Base-by-base conservation (phyloP, 1,140 invertebrate species). In the Drosophila truncata region DNA sequence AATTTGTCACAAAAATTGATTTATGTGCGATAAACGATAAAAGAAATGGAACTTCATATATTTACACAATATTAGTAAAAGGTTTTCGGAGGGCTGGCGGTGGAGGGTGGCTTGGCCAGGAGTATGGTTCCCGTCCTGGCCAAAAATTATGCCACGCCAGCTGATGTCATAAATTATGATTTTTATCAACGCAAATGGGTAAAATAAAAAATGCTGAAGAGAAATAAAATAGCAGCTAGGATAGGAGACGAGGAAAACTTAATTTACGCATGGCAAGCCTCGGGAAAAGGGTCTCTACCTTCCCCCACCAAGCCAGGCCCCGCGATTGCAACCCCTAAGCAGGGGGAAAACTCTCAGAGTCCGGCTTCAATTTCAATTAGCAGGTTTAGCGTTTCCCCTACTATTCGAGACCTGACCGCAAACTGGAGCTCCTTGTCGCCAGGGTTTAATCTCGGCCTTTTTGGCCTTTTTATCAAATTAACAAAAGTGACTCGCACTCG, bases 1-100 rank as follows among this genome's bases (percentile, higher is more conserved):
- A 91, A 91, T 91, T 91, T 91, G 87, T 91, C 87, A 91, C 83
- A 91, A 84, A 91, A 91, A 91, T 91, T 91, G 87, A 91, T 91
- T 91, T 91, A 91, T 91, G 86, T 55, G 87, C 88, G 87, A 91
- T 91, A 91, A 91, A 91, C 77, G 83, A 91, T 91, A 91, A 86
- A 83, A 81, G 77, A 72, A 87, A 85, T 77, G 73, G 67, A 63
- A 78, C 64, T 71, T 76, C 64, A 82, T 80, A 80, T 80, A 82
- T 78, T 78, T 78, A 61, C 73, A 78, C 75, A 78, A 78, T 78
- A 72, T 72, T 72, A 72, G 58, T 73, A 72, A 59, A 73, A 73
- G 67, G 70, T 59, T 59, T 78, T 71, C 49, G 72, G 18, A 52
- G 50, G 25, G 16, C 47, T 27, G 52, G 44, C 11, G 6, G n/a